A percentile compares a stretch with the other conserved stretches of the same genome.
Conservation (phyloP, 2,113 vertebrate genomes). For the Eulemur macaco region DNA sequence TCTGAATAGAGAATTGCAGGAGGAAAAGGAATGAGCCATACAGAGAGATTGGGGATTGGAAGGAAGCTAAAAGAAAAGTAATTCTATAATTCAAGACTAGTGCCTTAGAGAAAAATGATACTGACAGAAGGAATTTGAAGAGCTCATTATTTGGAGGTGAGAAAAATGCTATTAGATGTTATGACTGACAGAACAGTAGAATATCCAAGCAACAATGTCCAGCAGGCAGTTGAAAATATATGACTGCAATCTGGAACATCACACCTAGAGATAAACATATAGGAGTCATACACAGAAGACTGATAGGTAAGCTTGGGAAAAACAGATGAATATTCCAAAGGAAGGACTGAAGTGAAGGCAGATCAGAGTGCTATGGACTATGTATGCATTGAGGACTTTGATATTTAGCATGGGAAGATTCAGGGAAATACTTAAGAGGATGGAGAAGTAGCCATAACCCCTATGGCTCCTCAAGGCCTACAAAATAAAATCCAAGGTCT, state of each 20-base stretch:
- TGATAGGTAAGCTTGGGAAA: background rate
- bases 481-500: constrained; percentile 12
- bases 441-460: background rate
- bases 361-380: background rate
- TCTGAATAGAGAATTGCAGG: background rate
- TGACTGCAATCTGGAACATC: background rate
- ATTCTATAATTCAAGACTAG: constrained; percentile 28
- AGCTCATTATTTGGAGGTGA: background rate
- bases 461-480: background rate
- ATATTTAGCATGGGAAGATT: background rate
- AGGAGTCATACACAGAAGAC: background rate
- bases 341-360: background rate
- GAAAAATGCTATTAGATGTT: background rate
- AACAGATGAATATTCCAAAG: background rate
- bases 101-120: constrained; percentile 16
- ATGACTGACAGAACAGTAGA: background rate
- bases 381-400: background rate
- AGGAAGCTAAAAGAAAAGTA: background rate
- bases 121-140: background rate
- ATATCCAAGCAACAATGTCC: background rate
- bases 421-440: background rate
- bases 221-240: background rate
- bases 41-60: background rate
- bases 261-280: background rate
- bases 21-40: background rate